phyloP scores from a whole-genome alignment of 2,888 invertebrate genomes.

The Ophioninae sp. region DNA sequence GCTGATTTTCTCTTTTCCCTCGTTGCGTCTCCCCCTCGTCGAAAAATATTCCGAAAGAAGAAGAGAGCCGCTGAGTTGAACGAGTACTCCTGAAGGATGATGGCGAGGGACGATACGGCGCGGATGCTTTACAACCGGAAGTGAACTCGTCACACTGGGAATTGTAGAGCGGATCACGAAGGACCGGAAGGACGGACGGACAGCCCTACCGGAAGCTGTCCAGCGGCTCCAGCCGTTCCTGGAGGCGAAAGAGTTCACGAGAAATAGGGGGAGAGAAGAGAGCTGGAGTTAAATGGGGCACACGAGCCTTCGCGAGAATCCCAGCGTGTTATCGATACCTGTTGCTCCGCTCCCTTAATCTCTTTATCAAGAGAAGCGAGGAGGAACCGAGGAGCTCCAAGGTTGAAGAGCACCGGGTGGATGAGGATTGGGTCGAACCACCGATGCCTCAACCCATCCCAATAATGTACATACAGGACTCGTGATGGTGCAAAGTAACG shows the following conservation, averaged over 20 bases:
- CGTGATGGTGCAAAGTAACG: conserved; percentile 29
- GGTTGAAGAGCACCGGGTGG: conserved; percentile 9
- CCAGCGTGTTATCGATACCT: conserved; percentile 67
- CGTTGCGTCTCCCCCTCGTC: conserved; percentile 58
- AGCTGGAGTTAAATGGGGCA: conserved; percentile 33
- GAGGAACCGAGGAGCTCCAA: conserved; percentile 18
- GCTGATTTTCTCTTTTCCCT: conserved; percentile 24
- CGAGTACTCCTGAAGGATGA: conserved; percentile 27
- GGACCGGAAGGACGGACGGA: conserved; percentile 11
- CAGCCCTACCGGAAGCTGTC: conserved; percentile 32
- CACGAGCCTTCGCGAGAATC: conserved; percentile 61
- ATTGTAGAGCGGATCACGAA: conserved; percentile 59
- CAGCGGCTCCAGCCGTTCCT: conserved; percentile 10
- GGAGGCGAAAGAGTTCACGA: not conserved
- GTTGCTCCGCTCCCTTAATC: conserved; percentile 68
- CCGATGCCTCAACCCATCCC: conserved; percentile 31
- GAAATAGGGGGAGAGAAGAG: conserved; percentile 8
- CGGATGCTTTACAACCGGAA: conserved; percentile 64
- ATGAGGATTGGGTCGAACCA: conserved; percentile 28
- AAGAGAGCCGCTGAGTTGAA: conserved; percentile 35
- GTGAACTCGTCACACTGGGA: conserved; percentile 67
- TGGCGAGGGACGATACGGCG: conserved; percentile 46
- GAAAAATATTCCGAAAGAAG: conserved; percentile 50
- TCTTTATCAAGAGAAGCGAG: conserved; percentile 66
- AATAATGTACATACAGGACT: not conserved